These are phyloP conservation scores for Micronycteris hirsuta DNA, from an alignment of 2,113 vertebrate genomes.

Conservation along the genomic window DNA sequence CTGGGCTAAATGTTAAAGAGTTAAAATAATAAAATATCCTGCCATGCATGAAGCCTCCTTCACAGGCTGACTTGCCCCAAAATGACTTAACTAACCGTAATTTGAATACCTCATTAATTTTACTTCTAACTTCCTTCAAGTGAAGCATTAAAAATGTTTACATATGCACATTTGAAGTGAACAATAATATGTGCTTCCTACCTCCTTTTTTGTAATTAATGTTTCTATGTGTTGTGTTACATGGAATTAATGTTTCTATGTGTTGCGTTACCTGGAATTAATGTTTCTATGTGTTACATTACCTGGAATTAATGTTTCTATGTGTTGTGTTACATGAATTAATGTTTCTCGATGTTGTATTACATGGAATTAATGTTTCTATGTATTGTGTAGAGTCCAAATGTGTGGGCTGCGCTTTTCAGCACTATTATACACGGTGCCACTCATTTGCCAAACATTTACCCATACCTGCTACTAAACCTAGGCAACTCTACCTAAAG, in stretches of 20 bases:
- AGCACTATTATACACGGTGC: background rate
- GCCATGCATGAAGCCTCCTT: conserved; percentile 24
- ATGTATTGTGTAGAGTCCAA: background rate
- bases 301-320: background rate
- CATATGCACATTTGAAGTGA: background rate
- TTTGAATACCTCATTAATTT: conserved; percentile 56
- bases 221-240: background rate
- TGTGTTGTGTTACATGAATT: no score
- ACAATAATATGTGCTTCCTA: background rate
- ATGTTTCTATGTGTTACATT: no score
- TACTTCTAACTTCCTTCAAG: conserved; percentile 44
- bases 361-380: background rate
- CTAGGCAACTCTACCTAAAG: conserved; percentile 31
- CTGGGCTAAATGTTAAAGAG: conserved; percentile 38
- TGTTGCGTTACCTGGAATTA: background rate
- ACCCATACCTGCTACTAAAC: conserved; percentile 35
- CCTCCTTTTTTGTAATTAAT: background rate
- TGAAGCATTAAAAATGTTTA: conserved; percentile 33
- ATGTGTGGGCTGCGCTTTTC: background rate
- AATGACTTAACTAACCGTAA: conserved; percentile 34
- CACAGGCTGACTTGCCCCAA: conserved; percentile 34
- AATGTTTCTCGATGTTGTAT: no score
- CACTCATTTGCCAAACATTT: conserved; percentile 47
- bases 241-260: background rate
- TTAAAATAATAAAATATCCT: conserved; percentile 57